These are phyloP conservation scores for Enteromius mattozi DNA, from an alignment of 2,797 vertebrate genomes.

Conservation along the genomic window DNA sequence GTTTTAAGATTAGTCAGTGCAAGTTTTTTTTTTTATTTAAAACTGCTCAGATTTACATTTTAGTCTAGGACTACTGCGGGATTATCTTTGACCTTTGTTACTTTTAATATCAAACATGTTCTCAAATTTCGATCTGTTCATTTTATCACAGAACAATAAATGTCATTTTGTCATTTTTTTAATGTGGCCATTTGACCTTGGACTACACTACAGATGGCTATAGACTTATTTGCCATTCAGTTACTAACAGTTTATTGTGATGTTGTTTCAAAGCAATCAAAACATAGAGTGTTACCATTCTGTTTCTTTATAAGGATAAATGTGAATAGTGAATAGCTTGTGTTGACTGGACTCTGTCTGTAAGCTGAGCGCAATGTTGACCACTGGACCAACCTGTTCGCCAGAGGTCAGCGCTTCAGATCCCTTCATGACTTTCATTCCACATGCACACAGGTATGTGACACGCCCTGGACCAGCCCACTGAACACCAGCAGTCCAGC, in stretches of 20 bases:
- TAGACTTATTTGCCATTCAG: not conserved
- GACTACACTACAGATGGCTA: not conserved
- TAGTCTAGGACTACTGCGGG: too few species aligned
- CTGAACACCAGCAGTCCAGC: slow-evolving; percentile 12
- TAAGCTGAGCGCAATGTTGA: not conserved
- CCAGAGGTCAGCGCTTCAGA: slow-evolving; percentile 26
- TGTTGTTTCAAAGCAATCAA: not conserved
- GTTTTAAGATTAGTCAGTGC: too few species aligned
- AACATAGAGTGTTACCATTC: not conserved
- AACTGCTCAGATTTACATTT: too few species aligned
- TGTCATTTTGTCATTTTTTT: too few species aligned
- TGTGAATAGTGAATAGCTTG: slow-evolving; percentile 1
- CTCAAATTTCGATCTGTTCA: too few species aligned
- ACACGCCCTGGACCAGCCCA: slow-evolving; percentile 10
- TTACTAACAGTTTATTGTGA: not conserved
- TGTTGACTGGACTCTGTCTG: slow-evolving; percentile 15
- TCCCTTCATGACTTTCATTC: slow-evolving; percentile 43
- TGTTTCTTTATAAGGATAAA: not conserved
- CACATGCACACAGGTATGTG: slow-evolving; percentile 32
- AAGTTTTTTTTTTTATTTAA: too few species aligned
- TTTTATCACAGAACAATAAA: too few species aligned
- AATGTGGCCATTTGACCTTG: not conserved
- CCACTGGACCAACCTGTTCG: slow-evolving; percentile 9
- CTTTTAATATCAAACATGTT: too few species aligned
- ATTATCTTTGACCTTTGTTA: too few species aligned